Base-by-base conservation (phyloP, 92 coral and sea anemone genomes). In the Nematostella vectensis region DNA sequence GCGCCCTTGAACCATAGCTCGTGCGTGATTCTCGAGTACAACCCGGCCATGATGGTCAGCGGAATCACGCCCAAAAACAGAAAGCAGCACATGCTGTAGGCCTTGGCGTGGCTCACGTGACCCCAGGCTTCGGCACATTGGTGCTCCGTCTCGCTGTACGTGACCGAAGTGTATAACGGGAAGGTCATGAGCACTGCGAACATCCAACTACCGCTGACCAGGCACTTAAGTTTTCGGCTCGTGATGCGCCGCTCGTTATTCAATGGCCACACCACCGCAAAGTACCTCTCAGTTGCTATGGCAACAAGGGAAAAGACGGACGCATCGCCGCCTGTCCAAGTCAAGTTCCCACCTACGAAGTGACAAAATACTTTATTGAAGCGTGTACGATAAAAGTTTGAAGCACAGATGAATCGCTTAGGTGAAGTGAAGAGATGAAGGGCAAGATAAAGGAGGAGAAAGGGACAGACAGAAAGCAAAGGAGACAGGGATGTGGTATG, bases 261-360 rank as follows among this genome's bases (percentile, higher is more conserved):
- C 4, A 56, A 47, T 4, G 80, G 80, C 16, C 49, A 40, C 29
- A 74, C 58, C 3, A 74, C 74, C 10, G 80, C 80, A 31, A 59
- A 25, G 27, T 47, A 74, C 15, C 80, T 50, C 27, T 74, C 80
- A 1, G 60, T 31, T 6, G 80, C 74, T 25, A 74, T 57, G 21
- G 63, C 26, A 11, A 73, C 49, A 10, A 73, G 73, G 0, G 71
- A 61, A 26, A 64, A 52, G 0, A 67, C 80, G 9, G 72, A 65
- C 11, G 73, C 65, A 1, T 61, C 65, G 13, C 71, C 71, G 24
- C 80, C 71, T 43, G 55, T 61, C 80, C 80, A 73, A 15, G 61
- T 73, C 4, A 74, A 26, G 16, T 29, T 52, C 25, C 80, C 73
- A 11, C 72, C 40, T 33, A 15, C n/a, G n/a, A n/a, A n/a, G n/a